Evolutionary conservation across 2,888 invertebrate genomes (phyloP).

Genomic region (Harpalus rufipes): DNA sequence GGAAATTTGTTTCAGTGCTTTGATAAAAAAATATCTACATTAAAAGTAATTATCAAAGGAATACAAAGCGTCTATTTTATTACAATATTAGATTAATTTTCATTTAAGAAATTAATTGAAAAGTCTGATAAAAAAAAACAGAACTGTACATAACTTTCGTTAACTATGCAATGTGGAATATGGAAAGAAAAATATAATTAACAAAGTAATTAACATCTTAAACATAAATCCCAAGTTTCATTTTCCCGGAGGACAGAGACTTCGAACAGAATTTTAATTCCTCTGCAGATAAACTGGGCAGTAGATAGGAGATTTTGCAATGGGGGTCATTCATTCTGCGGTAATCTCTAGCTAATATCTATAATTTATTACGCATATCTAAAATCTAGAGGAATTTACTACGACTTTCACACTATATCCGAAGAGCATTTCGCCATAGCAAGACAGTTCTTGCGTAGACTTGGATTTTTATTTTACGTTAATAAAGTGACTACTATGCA

Average conservation of each 20-base stretch:
- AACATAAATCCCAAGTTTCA: slow-evolving; percentile 33
- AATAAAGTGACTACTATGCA: no score
- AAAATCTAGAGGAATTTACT: slow-evolving; percentile 21
- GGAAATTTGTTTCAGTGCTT: no score
- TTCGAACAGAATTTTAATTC: slow-evolving; percentile 41
- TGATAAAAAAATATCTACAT: no score
- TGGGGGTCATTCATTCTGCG: slow-evolving; percentile 12
- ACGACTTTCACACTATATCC: slow-evolving; percentile 15
- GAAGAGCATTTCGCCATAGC: not conserved
- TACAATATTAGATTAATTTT: not conserved
- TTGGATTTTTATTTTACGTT: no score
- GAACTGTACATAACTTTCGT: not conserved
- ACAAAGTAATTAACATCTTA: slow-evolving; percentile 39
- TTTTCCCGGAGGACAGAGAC: not conserved
- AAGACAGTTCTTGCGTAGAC: not conserved
- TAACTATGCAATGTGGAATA: slow-evolving; percentile 11
- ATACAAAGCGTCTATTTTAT: no score
- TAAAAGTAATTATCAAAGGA: no score
- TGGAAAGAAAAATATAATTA: slow-evolving; percentile 51
- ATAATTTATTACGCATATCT: slow-evolving; percentile 37
- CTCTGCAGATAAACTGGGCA: slow-evolving; percentile 17
- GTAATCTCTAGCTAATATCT: slow-evolving; percentile 21
- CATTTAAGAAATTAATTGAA: slow-evolving; percentile 2
- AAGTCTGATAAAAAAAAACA: not conserved
- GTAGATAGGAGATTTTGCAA: not conserved